Evolutionary conservation across 2,888 invertebrate species (phyloP), one percentile per base, ranked within the genome.

Genomic region (Drosophila niveifrons): DNA sequence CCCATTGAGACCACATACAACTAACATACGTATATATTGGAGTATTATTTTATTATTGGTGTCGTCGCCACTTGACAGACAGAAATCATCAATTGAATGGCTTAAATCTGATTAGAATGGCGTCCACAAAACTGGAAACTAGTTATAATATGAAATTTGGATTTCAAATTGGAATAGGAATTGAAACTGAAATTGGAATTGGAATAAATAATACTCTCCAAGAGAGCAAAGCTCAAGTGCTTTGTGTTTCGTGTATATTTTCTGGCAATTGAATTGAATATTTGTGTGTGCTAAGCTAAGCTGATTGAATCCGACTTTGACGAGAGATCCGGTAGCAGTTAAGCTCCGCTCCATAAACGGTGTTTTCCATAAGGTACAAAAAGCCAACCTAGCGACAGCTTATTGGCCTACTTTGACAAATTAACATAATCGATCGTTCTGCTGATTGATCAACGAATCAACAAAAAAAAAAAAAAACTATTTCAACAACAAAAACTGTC

Each of bases 61-160:
- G 73, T 75, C 75, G 73, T 77, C 75, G 75, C 63, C 72, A 72
- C 72, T 77, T 72, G 63, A 72, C 51, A 59, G 72, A 36, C 63
- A 64, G n/a, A 36, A 68, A 78, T 61, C 67, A 63, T 58, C 65
- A 73, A 68, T 73, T 73, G 75, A 75, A 75, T 75, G 47, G 50
- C 64, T 66, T 48, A 83, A 83, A 78, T 75, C 82, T 83, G 82
- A 81, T 81, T 81, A 79, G 81, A 84, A 84, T 69, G 79, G 62
- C 58, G 50, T 46, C 46, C 47, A 41, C 23, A 23, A 23, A 43
- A 46, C 59, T 58, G 43, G 53, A 77, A 75, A 75, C 75, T 78
- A 78, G 75, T 75, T 75, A 64, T 51, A 62, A 70, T 34, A 56
- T 57, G n/a, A 31, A 47, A 41, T 53, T 18, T 23, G 28, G 13